A percentile compares a stretch with the other conserved stretches of the same genome.
Conservation (phyloP, 2,797 vertebrate species). For the Hippocampus kuda region DNA sequence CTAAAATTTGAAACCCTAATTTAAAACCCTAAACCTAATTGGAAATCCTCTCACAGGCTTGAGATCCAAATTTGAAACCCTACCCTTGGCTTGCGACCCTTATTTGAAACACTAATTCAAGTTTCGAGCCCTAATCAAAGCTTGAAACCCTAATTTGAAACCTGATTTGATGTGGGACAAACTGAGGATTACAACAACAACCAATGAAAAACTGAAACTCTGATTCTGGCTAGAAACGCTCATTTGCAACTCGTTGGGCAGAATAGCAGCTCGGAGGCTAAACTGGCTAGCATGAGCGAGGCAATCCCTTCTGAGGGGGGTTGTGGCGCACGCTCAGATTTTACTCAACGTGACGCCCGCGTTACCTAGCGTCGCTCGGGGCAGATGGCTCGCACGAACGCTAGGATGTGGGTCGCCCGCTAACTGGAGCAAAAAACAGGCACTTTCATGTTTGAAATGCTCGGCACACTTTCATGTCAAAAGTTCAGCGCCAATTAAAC, state of each 20-base stretch:
- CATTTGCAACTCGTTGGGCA: neutral
- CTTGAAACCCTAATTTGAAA: too few species aligned
- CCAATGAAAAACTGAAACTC: neutral
- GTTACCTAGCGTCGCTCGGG: neutral
- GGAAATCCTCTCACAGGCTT: too few species aligned
- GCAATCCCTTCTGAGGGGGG: neutral
- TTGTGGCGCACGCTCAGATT: neutral
- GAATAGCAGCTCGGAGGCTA: neutral
- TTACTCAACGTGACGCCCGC: neutral
- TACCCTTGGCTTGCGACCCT: neutral
- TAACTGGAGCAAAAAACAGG: conserved; percentile 1
- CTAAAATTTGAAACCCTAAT: too few species aligned
- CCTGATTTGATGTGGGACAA: too few species aligned
- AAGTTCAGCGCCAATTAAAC: conserved; percentile 3
- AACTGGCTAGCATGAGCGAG: neutral
- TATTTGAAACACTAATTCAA: neutral
- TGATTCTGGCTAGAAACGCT: neutral
- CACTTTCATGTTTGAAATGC: neutral
- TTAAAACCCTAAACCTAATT: too few species aligned
- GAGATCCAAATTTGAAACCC: too few species aligned
- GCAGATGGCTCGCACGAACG: neutral
- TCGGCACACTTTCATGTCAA: conserved; percentile 3
- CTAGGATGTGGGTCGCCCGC: neutral
- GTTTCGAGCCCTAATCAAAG: too few species aligned
- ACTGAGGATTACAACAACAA: too few species aligned